Conservation (phyloP, 2,113 vertebrate genomes). For the Notechis scutatus region DNA sequence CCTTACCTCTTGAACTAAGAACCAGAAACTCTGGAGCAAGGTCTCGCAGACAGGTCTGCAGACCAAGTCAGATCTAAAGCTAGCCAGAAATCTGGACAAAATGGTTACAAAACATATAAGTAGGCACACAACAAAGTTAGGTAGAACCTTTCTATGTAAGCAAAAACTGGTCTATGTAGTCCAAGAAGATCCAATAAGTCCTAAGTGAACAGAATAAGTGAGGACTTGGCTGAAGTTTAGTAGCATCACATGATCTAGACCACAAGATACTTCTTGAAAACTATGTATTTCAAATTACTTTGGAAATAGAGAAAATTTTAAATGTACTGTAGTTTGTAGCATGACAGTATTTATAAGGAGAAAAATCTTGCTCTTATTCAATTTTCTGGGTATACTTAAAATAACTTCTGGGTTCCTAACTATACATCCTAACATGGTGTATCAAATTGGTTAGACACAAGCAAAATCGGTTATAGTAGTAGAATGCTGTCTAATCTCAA, state of each 20-base stretch:
- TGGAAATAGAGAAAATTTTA: not conserved
- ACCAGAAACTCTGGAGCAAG: not conserved
- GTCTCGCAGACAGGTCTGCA: not conserved
- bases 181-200: not conserved
- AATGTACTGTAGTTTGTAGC: not conserved
- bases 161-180: not conserved
- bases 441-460: not conserved
- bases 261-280: not conserved
- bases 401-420: not conserved
- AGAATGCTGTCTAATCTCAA: not conserved
- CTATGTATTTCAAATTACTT: not conserved
- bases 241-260: not conserved
- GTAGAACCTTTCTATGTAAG: not conserved
- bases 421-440: not conserved
- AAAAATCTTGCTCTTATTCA: not conserved
- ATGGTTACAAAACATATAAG: not conserved
- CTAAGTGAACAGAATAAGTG: not conserved
- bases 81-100: not conserved
- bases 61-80: not conserved
- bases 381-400: not conserved
- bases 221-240: not conserved
- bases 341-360: not conserved
- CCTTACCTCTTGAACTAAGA: not conserved
- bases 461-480: fast-evolving
- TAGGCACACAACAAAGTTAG: not conserved